These are phyloP conservation scores for Dicroscelio sp. DNA, from an alignment of 2,888 invertebrate species.

Conservation along the genomic window DNA sequence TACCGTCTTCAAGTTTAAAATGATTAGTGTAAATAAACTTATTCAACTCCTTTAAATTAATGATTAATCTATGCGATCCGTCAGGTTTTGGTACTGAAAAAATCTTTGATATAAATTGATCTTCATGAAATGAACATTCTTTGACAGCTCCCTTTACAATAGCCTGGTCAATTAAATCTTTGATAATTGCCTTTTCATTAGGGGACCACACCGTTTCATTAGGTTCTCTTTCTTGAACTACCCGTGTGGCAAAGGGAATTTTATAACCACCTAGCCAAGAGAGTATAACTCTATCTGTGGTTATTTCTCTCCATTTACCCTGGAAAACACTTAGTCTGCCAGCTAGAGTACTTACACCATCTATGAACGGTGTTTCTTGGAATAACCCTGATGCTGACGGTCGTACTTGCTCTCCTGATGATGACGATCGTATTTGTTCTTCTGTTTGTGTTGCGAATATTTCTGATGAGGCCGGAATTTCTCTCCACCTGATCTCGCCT, in stretches of 20 bases:
- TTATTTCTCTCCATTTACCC: conserved; percentile 43
- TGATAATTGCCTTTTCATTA: background rate
- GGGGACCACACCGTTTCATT: background rate
- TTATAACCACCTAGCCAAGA: conserved; percentile 48
- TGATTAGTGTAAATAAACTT: conserved; percentile 49
- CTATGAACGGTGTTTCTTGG: background rate
- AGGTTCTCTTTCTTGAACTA: background rate
- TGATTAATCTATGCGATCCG: conserved; percentile 48
- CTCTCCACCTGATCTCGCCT: background rate
- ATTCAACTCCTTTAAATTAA: conserved; percentile 40
- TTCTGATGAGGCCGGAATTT: background rate
- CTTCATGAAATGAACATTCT: background rate
- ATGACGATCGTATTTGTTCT: background rate
- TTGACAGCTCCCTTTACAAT: conserved; percentile 48
- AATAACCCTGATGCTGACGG: background rate
- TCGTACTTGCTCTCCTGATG: background rate
- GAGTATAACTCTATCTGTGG: conserved; percentile 45
- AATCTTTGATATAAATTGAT: conserved; percentile 57
- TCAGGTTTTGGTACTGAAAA: conserved; percentile 56
- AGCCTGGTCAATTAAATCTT: background rate
- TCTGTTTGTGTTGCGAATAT: background rate
- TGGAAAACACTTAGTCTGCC: conserved; percentile 37
- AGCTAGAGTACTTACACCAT: conserved; percentile 37
- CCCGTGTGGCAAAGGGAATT: conserved; percentile 3
- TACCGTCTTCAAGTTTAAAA: conserved; percentile 69